Evolutionary conservation across 1,140 invertebrate species (phyloP), one percentile per base, ranked within the genome.

Genomic region (Zaprionus kolodkinae): DNA sequence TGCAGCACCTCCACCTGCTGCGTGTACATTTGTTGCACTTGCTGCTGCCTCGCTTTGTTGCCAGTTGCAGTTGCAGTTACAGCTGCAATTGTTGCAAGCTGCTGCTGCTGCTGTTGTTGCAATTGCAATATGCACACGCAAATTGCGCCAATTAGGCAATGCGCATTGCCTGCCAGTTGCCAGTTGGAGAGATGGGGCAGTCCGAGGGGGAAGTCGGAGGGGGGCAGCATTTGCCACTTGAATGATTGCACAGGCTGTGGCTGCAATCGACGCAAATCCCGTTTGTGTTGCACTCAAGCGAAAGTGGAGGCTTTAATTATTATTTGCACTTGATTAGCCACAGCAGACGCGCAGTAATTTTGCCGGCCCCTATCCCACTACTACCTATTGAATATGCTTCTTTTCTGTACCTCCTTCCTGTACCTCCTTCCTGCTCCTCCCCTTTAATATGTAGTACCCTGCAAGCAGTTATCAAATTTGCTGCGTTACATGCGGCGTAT

Each of bases 71-170:
- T 35, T 43, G 50, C 33, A 9, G 33, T 35, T 30, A 30, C 27
- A 30, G 27, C 4, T 30, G 4, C 27, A 30, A 30, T 10, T 74
- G 60, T 17, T 62, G 43, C 21, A 21, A 21, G 21, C 21, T 70
- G 76, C 62, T 9, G 40, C 6, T 48, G 48, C 15, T 73, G 63
- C 52, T 63, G 67, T 66, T 72, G 56, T 62, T 72, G 78, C 80
- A 78, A 70, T 73, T 79, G 69, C 69, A 73, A 85, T 81, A 89
- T 89, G 86, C 85, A 89, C 85, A 85, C 81, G 76, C 85, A 89
- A 89, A 89, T 89, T 89, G 86, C 81, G 78, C 66, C 85, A 89
- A 89, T 89, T 89, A 89, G 86, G 81, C 77, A 73, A 75, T 72
- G 54, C 64, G 80, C 75, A 88, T 88, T 82, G 78, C 52, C 81